These are phyloP conservation scores for Microplitis deprimator DNA, from an alignment of 2,888 invertebrate genomes.

Conservation along the genomic window DNA sequence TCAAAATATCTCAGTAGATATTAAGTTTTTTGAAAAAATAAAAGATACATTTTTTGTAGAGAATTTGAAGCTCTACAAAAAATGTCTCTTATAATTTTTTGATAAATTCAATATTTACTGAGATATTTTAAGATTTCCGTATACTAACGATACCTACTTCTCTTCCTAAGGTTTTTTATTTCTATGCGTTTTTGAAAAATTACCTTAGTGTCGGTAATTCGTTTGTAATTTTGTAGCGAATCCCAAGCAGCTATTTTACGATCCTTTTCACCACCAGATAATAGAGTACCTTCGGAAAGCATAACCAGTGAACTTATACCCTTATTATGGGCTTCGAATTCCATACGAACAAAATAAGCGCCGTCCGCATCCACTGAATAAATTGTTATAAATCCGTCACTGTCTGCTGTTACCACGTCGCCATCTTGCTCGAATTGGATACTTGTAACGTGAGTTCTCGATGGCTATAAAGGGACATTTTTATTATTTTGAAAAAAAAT, in stretches of 20 bases:
- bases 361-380: constrained; percentile 92
- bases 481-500: too few species aligned
- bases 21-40: too few species aligned
- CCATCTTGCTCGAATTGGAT: constrained; percentile 93
- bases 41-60: too few species aligned
- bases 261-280: constrained; percentile 93
- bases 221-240: constrained; percentile 89
- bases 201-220: constrained; percentile 91
- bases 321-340: constrained; percentile 91
- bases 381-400: constrained; percentile 91
- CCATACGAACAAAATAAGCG: constrained; percentile 89
- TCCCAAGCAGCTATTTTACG: constrained; percentile 95
- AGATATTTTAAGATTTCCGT: too few species aligned
- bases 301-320: constrained; percentile 89
- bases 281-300: constrained; percentile 90
- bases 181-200: background rate
- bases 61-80: too few species aligned
- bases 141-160: too few species aligned
- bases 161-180: too few species aligned
- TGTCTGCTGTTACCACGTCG: constrained; percentile 93
- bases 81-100: too few species aligned
- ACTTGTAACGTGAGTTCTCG: constrained; percentile 87
- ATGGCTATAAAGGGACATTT: constrained; percentile 76
- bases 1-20: too few species aligned
- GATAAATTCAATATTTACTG: too few species aligned